These are phyloP conservation scores for Chrysopa pallens DNA, from an alignment of 1,140 invertebrate genomes.

Conservation along the genomic window DNA sequence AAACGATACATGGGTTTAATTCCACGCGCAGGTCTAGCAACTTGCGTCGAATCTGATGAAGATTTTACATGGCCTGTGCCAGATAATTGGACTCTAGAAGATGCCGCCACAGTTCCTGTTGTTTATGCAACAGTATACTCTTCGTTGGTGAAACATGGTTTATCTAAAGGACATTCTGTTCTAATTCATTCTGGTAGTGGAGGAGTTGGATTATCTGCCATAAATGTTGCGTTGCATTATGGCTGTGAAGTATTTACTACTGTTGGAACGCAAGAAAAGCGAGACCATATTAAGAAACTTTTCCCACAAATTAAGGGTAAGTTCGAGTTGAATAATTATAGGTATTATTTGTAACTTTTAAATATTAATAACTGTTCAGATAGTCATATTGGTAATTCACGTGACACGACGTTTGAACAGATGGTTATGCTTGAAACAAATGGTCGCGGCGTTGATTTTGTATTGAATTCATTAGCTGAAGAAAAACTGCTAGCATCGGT, in stretches of 20 bases:
- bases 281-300: slow-evolving; percentile 38
- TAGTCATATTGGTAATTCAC: slow-evolving; percentile 31
- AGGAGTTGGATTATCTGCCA: slow-evolving; percentile 65
- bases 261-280: slow-evolving; percentile 50
- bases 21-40: no score
- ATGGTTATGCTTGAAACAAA: slow-evolving; percentile 33
- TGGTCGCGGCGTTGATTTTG: slow-evolving; percentile 39
- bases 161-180: slow-evolving; percentile 34
- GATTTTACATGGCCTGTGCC: slow-evolving; percentile 18
- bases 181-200: slow-evolving; percentile 62
- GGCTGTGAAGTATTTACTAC: slow-evolving; percentile 53
- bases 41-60: no score
- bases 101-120: slow-evolving; percentile 36
- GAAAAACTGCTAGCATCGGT: slow-evolving; percentile 48
- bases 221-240: slow-evolving; percentile 40
- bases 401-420: slow-evolving; percentile 35
- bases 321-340: no score
- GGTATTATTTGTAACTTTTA: no score
- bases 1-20: no score
- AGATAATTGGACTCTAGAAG: slow-evolving; percentile 29
- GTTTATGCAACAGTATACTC: slow-evolving; percentile 9
- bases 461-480: slow-evolving; percentile 44
- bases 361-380: slow-evolving; percentile 27
- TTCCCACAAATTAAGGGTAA: slow-evolving; percentile 41
- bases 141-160: background rate